Evolutionary conservation across 2,888 invertebrate genomes (phyloP).

Genomic region (Stenodema calcarata): DNA sequence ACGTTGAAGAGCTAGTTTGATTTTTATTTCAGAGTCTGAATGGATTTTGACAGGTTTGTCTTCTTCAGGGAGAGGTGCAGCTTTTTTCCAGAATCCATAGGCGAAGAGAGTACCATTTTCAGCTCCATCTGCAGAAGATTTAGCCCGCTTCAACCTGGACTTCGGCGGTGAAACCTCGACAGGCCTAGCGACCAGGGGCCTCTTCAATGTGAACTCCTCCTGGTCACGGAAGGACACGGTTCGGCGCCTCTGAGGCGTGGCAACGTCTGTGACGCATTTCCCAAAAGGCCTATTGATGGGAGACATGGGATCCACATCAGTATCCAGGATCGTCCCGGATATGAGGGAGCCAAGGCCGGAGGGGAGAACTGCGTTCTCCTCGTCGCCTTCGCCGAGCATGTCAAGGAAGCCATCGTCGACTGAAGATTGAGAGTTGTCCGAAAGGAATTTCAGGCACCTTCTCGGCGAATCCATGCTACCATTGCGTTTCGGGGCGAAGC

Average conservation of each 20-base stretch:
- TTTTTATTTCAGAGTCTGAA: constrained; percentile 75
- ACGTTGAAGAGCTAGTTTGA: constrained; percentile 74
- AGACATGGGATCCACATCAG: constrained; percentile 52
- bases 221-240: constrained; percentile 23
- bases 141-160: constrained; percentile 23
- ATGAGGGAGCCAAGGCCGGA: constrained; percentile 20
- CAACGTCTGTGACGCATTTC: constrained; percentile 36
- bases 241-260: constrained; percentile 12
- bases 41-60: neutral
- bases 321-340: constrained; percentile 54
- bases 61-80: constrained; percentile 36
- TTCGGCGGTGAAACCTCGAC: constrained; percentile 11
- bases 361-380: constrained; percentile 30
- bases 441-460: constrained; percentile 53
- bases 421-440: constrained; percentile 65
- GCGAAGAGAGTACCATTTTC: constrained; percentile 56
- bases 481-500: constrained; percentile 61
- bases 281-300: constrained; percentile 43
- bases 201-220: constrained; percentile 38
- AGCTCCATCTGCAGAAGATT: neutral
- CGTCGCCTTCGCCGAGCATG: constrained; percentile 60
- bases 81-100: constrained; percentile 56
- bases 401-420: constrained; percentile 73
- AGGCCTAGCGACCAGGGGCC: constrained; percentile 1
- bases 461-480: constrained; percentile 53